phyloP scores from a whole-genome alignment of 2,797 vertebrate genomes.

The Pangasius djambal region DNA sequence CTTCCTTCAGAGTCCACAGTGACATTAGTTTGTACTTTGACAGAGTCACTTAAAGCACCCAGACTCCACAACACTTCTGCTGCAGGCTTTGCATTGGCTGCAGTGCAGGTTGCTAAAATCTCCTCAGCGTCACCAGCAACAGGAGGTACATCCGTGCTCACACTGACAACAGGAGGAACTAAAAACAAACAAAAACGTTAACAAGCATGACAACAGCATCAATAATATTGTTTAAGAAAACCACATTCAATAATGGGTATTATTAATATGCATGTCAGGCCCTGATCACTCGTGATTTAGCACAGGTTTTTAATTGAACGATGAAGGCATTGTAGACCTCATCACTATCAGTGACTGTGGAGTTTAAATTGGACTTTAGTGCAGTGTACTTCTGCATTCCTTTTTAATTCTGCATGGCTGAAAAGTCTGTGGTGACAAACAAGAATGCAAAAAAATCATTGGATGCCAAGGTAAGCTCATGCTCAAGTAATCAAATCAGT shows the following conservation, averaged over 20 bases:
- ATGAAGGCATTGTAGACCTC: not conserved
- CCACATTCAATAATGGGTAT: not conserved
- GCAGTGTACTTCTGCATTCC: not conserved
- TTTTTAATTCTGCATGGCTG: not conserved
- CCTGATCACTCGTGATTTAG: not conserved
- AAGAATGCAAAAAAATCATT: not conserved
- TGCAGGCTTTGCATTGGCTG: constrained; percentile 57
- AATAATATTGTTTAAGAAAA: not conserved
- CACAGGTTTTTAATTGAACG: not conserved
- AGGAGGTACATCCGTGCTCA: not conserved
- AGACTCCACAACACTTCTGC: constrained; percentile 59
- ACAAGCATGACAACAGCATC: not conserved
- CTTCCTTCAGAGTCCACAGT: constrained; percentile 51
- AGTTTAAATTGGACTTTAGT: not conserved
- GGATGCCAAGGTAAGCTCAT: not conserved
- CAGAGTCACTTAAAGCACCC: not conserved
- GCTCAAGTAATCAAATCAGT: not conserved
- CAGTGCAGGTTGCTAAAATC: constrained; percentile 58
- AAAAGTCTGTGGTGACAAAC: not conserved
- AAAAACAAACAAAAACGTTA: not conserved
- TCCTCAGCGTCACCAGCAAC: constrained; percentile 45
- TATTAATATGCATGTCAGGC: not conserved
- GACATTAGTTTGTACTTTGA: not conserved
- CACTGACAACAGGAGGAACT: constrained; percentile 60
- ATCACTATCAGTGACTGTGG: too few species aligned